Percentiles rank a stretch among this genome's conserved stretches.
These are phyloP conservation scores for Achatina immaculata DNA, from an alignment of 1,140 invertebrate species.

Conservation along the genomic window DNA sequence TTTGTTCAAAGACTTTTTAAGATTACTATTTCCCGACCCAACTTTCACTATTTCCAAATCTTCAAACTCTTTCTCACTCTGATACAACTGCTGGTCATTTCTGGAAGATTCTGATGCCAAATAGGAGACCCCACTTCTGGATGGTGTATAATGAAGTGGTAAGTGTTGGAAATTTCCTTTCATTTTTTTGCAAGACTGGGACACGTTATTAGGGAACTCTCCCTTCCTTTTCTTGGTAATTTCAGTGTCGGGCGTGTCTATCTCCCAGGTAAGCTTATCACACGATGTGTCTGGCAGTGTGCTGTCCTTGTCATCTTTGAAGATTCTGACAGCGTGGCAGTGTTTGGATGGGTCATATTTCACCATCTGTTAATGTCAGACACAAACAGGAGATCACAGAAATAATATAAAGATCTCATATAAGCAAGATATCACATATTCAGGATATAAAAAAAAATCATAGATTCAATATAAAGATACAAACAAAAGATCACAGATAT, in stretches of 20 bases:
- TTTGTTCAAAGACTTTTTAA: background rate
- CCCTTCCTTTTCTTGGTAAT: constrained; percentile 57
- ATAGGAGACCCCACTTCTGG: too few species aligned
- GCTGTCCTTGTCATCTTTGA: constrained; percentile 48
- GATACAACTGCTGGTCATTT: background rate
- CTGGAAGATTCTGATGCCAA: background rate
- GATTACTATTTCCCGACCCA: background rate
- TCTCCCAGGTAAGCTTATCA: constrained; percentile 53
- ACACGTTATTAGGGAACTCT: constrained; percentile 45
- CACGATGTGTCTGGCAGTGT: background rate
- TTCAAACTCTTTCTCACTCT: background rate
- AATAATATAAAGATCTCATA: constrained; percentile 1
- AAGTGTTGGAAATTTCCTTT: background rate
- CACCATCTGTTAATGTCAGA: constrained; percentile 45
- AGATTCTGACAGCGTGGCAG: constrained; percentile 52
- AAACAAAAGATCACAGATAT: too few species aligned
- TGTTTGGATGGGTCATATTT: constrained; percentile 62
- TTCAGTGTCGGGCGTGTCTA: constrained; percentile 52
- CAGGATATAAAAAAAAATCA: background rate
- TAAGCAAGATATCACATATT: background rate
- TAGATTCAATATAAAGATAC: background rate
- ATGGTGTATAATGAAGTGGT: too few species aligned
- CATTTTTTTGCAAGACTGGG: background rate
- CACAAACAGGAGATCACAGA: background rate
- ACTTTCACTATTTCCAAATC: constrained; percentile 29